A percentile compares a stretch with the other conserved stretches of the same genome.
These are phyloP conservation scores for Calameuta filiformis DNA, from an alignment of 2,888 invertebrate species.

Conservation along the genomic window DNA sequence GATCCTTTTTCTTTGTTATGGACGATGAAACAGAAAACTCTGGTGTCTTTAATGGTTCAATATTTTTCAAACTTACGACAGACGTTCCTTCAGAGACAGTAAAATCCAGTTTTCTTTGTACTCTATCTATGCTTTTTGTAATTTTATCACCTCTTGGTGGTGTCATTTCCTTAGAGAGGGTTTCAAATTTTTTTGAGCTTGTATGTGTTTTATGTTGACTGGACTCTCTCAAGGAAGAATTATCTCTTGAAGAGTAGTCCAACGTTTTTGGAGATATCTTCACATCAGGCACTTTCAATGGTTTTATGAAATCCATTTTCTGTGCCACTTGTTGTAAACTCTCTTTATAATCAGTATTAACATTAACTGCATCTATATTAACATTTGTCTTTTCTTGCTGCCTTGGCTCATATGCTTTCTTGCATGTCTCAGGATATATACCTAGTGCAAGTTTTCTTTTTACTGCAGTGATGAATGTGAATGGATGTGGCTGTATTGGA, in stretches of 20 bases:
- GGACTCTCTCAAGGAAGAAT: constrained; percentile 45
- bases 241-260: constrained; percentile 53
- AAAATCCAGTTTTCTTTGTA: constrained; percentile 59
- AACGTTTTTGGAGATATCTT: constrained; percentile 59
- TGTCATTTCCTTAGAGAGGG: constrained; percentile 31
- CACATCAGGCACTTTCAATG: constrained; percentile 60
- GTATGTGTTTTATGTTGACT: constrained; percentile 12
- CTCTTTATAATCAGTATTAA: constrained; percentile 16
- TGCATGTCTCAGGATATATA: constrained; percentile 38
- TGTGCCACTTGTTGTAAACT: constrained; percentile 34
- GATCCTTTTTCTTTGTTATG: constrained; percentile 57
- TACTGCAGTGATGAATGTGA: constrained; percentile 72
- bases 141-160: constrained; percentile 42
- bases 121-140: constrained; percentile 48
- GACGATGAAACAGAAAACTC: constrained; percentile 52
- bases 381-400: constrained; percentile 18
- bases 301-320: constrained; percentile 58
- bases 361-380: constrained; percentile 5
- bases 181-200: constrained; percentile 41
- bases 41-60: constrained; percentile 56
- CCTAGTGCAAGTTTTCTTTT: constrained; percentile 68
- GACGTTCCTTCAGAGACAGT: constrained; percentile 52
- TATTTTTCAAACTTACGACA: constrained; percentile 50
- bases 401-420: constrained; percentile 39
- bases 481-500: constrained; percentile 68